phyloP scores from a whole-genome alignment of 2,888 invertebrate genomes.

The Lacanobia wlatinum region DNA sequence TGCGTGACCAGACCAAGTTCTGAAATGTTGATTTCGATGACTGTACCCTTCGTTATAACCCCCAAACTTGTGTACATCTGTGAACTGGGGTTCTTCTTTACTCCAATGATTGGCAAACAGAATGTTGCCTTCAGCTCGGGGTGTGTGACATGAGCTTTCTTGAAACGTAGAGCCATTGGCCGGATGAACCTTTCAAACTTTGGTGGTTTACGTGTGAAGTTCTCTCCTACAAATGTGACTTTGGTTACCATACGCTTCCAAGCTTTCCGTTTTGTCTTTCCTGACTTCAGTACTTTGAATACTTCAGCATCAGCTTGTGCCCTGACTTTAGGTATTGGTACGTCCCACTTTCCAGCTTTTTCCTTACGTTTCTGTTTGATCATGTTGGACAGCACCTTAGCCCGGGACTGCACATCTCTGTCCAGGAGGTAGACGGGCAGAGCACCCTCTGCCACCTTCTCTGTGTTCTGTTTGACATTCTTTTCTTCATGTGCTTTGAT shows the following conservation, averaged over 20 bases:
- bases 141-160: conserved; percentile 99
- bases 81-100: conserved; percentile 99
- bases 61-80: conserved; percentile 99
- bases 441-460: conserved; percentile 97
- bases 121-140: conserved; percentile 99
- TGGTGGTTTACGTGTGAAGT: conserved; percentile 99
- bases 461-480: conserved; percentile 96
- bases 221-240: conserved; percentile 99
- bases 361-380: conserved; percentile 99
- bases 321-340: conserved; percentile 99
- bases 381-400: conserved; percentile 99
- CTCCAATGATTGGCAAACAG: conserved; percentile 98
- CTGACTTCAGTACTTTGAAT: conserved; percentile 97
- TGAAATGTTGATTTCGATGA: conserved; percentile 99
- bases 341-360: conserved; percentile 99
- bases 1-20: conserved; percentile 99
- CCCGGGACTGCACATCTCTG: conserved; percentile 97
- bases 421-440: conserved; percentile 99
- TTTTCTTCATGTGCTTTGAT: conserved; percentile 99
- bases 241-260: conserved; percentile 99
- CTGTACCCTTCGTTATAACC: conserved; percentile 99
- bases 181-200: conserved; percentile 99
- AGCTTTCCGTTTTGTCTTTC: conserved; percentile 98
- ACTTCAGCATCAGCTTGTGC: conserved; percentile 99
- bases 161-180: conserved; percentile 98